These are phyloP conservation scores for Diphyllodes magnificus DNA, from an alignment of 2,113 vertebrate genomes.

Conservation along the genomic window DNA sequence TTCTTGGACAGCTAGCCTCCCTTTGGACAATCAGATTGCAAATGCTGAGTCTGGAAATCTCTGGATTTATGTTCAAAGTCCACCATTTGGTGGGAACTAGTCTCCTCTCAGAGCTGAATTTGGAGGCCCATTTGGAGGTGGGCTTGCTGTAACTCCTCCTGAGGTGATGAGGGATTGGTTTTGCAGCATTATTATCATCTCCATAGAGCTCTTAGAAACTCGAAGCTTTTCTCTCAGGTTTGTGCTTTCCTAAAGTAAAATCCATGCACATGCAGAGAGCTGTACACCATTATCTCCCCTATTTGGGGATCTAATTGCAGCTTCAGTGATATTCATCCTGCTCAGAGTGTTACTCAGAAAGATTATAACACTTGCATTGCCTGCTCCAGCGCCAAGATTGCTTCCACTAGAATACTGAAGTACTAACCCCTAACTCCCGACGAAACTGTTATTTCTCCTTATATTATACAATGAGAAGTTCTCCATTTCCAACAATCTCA, in stretches of 20 bases:
- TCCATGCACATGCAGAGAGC: background rate
- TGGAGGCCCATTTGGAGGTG: background rate
- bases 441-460: background rate
- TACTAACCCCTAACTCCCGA: background rate
- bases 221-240: background rate
- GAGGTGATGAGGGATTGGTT: background rate
- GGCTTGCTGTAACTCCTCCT: background rate
- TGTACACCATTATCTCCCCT: background rate
- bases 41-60: background rate
- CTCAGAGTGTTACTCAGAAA: background rate
- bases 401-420: background rate
- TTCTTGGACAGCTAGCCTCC: background rate
- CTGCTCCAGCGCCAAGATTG: background rate
- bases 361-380: background rate
- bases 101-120: background rate
- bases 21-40: background rate
- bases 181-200: background rate
- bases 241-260: background rate
- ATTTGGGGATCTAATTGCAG: background rate
- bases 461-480: background rate
- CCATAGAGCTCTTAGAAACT: background rate
- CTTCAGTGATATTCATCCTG: background rate
- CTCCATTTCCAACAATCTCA: background rate
- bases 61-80: background rate
- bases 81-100: background rate